Percentiles rank a stretch among this genome's conserved stretches.
phyloP scores from a whole-genome alignment of 2,113 vertebrate species.

The Sinosuthora webbiana region DNA sequence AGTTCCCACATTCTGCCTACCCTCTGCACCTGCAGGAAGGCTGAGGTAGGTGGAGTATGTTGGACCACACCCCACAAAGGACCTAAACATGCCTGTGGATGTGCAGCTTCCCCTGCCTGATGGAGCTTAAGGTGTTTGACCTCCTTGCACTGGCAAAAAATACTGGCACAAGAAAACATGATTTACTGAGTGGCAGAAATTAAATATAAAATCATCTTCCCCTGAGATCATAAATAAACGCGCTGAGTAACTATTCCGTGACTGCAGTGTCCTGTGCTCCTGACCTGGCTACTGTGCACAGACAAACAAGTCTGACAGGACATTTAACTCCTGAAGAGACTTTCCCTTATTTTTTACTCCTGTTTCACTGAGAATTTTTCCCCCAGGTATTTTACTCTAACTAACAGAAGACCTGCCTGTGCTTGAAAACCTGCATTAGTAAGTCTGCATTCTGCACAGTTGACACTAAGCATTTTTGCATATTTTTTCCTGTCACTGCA shows the following conservation, averaged over 20 bases:
- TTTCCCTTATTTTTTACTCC: background rate
- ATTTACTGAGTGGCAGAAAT: background rate
- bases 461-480: background rate
- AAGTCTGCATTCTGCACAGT: background rate
- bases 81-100: background rate
- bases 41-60: background rate
- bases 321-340: background rate
- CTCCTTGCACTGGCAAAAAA: background rate
- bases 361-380: rapidly evolving
- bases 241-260: background rate
- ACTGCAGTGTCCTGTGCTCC: background rate
- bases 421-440: background rate
- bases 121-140: background rate
- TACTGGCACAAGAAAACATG: background rate
- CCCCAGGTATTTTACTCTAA: background rate
- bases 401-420: background rate
- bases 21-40: background rate
- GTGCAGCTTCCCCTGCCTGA: background rate
- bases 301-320: background rate
- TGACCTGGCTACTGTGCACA: background rate
- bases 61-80: rapidly evolving
- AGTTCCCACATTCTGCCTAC: background rate
- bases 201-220: background rate
- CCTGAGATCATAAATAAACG: background rate
- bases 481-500: background rate